Conservation (phyloP, 2,888 invertebrate species). For the Lycocerus yunnanus region DNA sequence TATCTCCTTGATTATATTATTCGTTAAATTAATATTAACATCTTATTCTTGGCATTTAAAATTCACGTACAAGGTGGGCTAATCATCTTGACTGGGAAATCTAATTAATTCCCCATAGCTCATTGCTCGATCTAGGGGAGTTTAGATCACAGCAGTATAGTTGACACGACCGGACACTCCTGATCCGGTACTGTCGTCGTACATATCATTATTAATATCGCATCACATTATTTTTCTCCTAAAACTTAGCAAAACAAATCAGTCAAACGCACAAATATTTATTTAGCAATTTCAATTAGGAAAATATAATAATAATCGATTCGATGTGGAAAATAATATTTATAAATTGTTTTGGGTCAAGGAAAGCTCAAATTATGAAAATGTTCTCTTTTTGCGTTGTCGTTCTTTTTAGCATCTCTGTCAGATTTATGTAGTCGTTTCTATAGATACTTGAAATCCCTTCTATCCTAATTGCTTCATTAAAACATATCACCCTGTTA, state of each 20-base stretch:
- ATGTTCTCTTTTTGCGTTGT: conserved; percentile 15
- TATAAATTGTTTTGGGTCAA: neutral
- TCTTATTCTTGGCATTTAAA: too few species aligned
- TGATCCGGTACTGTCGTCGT: too few species aligned
- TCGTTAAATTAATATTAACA: neutral
- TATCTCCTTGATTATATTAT: neutral
- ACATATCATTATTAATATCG: too few species aligned
- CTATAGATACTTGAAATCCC: conserved; percentile 23
- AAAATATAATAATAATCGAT: neutral
- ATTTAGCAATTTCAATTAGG: neutral
- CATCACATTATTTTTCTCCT: too few species aligned
- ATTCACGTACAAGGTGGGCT: too few species aligned
- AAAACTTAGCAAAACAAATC: neutral
- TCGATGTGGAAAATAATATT: neutral
- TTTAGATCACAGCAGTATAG: too few species aligned
- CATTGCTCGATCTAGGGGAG: too few species aligned
- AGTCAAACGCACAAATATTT: neutral
- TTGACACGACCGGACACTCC: too few species aligned
- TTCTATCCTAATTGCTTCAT: conserved; percentile 34
- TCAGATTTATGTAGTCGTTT: conserved; percentile 29
- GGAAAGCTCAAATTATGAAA: neutral
- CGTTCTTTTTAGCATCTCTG: conserved; percentile 15
- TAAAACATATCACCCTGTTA: conserved; percentile 33
- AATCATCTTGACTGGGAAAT: too few species aligned
- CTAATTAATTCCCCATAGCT: too few species aligned